A percentile compares a stretch with the other conserved stretches of the same genome.
Conservation (phyloP, 2,797 vertebrate genomes). For the Sebastes steindachneri region DNA sequence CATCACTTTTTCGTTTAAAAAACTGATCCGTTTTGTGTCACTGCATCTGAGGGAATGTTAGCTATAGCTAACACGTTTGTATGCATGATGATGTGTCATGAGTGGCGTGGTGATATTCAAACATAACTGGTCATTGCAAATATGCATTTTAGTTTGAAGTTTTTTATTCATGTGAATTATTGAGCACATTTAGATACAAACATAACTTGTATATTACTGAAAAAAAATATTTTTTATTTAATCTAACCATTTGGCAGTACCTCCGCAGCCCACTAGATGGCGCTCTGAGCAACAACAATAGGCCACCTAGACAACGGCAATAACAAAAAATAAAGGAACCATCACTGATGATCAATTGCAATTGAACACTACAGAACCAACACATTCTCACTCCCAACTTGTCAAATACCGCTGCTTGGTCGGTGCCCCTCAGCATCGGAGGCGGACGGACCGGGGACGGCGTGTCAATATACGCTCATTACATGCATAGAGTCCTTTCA, state of each 20-base stretch:
- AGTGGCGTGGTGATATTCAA: background rate
- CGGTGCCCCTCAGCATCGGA: too few species aligned
- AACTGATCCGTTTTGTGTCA: background rate
- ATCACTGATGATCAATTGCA: too few species aligned
- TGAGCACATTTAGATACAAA: background rate
- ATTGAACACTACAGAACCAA: too few species aligned
- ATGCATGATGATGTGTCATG: background rate
- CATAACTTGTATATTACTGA: background rate
- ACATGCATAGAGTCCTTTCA: background rate
- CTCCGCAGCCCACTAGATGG: background rate
- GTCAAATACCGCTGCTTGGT: too few species aligned
- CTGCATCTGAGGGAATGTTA: background rate
- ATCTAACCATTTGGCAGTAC: background rate
- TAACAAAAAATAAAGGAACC: background rate
- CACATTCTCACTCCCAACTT: too few species aligned
- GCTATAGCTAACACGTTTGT: background rate
- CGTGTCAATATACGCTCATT: accelerated
- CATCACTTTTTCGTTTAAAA: background rate
- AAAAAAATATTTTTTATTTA: background rate
- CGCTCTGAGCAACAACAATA: background rate
- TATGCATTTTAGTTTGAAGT: background rate
- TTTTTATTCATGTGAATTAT: background rate
- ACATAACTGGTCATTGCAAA: background rate
- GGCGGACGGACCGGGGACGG: background rate
- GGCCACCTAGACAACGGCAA: background rate